phyloP scores from a whole-genome alignment of 2,113 vertebrate species.

The Pluvialis apricaria region DNA sequence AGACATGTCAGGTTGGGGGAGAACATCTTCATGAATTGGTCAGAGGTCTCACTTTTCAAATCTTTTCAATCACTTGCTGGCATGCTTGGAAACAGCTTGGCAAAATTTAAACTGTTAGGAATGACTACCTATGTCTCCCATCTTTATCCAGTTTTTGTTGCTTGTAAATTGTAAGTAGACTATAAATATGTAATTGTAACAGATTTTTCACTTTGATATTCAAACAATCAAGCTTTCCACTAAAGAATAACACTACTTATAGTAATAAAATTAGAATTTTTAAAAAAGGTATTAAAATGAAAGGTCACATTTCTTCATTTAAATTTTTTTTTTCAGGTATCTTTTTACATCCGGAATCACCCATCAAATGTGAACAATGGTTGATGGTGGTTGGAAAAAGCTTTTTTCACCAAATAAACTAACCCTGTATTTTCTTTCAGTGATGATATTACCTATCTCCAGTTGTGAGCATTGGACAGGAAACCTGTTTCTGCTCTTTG shows the following conservation, averaged over 20 bases:
- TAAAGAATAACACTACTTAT: neutral
- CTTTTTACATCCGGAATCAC: neutral
- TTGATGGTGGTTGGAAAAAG: neutral
- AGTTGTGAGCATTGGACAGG: neutral
- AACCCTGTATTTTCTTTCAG: neutral
- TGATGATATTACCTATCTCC: neutral
- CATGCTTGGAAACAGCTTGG: neutral
- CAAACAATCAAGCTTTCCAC: neutral
- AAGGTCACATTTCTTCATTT: neutral
- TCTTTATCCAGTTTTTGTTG: neutral
- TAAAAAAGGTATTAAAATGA: rapidly evolving
- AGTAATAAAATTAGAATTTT: neutral
- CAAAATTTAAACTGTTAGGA: neutral
- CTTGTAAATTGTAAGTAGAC: neutral
- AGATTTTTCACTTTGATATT: neutral
- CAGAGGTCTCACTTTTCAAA: neutral
- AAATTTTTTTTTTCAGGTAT: neutral
- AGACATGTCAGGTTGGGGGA: neutral
- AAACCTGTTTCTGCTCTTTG: neutral
- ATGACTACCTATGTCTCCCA: neutral
- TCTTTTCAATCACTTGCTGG: neutral
- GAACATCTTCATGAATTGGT: neutral
- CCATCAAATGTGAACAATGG: neutral
- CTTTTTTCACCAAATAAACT: neutral
- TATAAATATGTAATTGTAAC: neutral